A percentile compares a stretch with the other conserved stretches of the same genome.
These are phyloP conservation scores for Euproctis similis DNA, from an alignment of 2,888 invertebrate species.

Conservation along the genomic window DNA sequence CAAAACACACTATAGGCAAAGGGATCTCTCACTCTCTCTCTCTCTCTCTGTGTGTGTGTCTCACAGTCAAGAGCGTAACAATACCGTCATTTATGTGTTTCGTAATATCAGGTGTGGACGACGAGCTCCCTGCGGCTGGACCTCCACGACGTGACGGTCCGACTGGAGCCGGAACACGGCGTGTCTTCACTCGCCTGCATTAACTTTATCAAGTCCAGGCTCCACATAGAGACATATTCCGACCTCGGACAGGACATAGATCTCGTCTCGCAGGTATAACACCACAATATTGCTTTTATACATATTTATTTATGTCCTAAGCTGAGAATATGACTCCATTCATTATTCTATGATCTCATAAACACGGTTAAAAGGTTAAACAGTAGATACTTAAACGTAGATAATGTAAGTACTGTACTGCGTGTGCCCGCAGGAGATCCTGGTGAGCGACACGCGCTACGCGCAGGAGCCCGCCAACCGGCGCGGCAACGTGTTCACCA, in stretches of 20 bases:
- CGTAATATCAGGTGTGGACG: slow-evolving; percentile 84
- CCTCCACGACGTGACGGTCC: slow-evolving; percentile 89
- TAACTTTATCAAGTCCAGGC: slow-evolving; percentile 92
- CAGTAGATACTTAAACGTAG: no score
- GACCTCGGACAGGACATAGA: slow-evolving; percentile 94
- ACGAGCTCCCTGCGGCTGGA: slow-evolving; percentile 87
- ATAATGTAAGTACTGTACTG: no score
- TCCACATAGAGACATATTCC: slow-evolving; percentile 90
- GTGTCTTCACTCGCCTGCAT: slow-evolving; percentile 84
- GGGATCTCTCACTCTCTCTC: no score
- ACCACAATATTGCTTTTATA: no score
- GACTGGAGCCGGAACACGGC: slow-evolving; percentile 77
- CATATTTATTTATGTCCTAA: no score
- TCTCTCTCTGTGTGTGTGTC: no score
- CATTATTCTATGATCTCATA: no score
- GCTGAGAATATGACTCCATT: no score
- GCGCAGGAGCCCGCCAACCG: slow-evolving; percentile 79
- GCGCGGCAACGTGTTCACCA: slow-evolving; percentile 89
- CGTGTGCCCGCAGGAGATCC: slow-evolving; percentile 81
- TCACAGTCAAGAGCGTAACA: no score
- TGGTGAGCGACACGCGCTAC: slow-evolving; percentile 85
- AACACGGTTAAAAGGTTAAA: no score
- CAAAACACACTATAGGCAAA: no score
- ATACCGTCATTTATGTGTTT: no score
- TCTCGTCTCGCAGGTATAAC: slow-evolving; percentile 91